A percentile compares a stretch with the other conserved stretches of the same genome.
These are phyloP conservation scores for Diachasmimorpha longicaudata DNA, from an alignment of 1,140 invertebrate species.

Conservation along the genomic window DNA sequence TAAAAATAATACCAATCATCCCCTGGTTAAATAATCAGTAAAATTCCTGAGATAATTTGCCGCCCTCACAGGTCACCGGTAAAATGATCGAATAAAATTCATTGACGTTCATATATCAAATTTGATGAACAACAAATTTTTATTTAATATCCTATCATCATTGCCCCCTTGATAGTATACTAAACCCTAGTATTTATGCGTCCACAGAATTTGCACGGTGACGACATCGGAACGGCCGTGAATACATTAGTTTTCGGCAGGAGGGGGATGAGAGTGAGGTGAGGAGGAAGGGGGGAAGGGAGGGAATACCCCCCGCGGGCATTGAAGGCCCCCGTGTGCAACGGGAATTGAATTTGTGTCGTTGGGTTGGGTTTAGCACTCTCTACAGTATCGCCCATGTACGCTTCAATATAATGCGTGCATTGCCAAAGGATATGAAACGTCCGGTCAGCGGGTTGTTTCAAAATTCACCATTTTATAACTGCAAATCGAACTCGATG, in stretches of 20 bases:
- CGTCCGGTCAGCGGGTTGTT: background rate
- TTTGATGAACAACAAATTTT: background rate
- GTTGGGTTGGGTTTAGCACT: conserved; percentile 4
- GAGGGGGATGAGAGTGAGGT: background rate
- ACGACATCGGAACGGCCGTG: conserved; percentile 2
- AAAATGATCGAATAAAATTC: too few relatives aligned
- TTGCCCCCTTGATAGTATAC: background rate
- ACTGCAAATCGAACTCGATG: background rate
- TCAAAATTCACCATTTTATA: background rate
- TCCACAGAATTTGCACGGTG: conserved; percentile 6
- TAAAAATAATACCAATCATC: too few relatives aligned
- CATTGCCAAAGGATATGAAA: conserved; percentile 9
- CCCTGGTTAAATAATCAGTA: too few relatives aligned
- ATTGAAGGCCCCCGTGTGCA: background rate
- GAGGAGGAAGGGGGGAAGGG: background rate
- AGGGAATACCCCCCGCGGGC: background rate
- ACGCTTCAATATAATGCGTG: conserved; percentile 8
- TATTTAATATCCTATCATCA: background rate
- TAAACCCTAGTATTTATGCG: conserved; percentile 6
- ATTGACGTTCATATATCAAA: too few relatives aligned
- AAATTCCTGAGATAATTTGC: too few relatives aligned
- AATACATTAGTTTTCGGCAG: conserved; percentile 1
- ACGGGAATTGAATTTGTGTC: conserved; percentile 7
- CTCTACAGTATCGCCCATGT: background rate
- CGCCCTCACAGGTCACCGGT: too few relatives aligned